Evolutionary conservation across 2,888 invertebrate species (phyloP).

Genomic region (Melieria crassipennis): DNA sequence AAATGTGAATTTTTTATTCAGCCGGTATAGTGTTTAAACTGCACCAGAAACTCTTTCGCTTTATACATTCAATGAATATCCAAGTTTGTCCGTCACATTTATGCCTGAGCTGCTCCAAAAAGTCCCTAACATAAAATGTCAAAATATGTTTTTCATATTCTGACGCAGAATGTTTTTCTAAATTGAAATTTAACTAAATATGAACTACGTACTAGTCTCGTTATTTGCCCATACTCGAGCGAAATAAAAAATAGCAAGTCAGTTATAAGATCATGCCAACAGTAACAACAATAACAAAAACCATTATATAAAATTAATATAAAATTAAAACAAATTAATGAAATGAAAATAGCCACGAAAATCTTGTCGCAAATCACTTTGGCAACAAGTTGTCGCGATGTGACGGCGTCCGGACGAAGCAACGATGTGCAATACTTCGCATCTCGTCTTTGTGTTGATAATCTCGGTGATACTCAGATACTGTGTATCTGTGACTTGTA

Average conservation of each 20-base stretch:
- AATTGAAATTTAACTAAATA: background rate
- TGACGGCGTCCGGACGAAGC: background rate
- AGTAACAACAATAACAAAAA: slow-evolving; percentile 12
- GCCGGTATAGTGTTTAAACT: too few species aligned
- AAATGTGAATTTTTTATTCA: too few species aligned
- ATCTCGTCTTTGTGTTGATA: slow-evolving; percentile 47
- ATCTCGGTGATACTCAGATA: slow-evolving; percentile 33
- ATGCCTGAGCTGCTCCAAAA: too few species aligned
- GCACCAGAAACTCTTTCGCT: too few species aligned
- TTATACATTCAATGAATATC: too few species aligned
- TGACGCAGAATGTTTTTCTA: too few species aligned
- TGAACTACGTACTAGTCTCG: slow-evolving; percentile 9
- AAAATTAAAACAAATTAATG: slow-evolving; percentile 19
- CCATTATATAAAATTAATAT: slow-evolving; percentile 25
- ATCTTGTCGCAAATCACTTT: background rate
- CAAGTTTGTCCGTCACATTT: too few species aligned
- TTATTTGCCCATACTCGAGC: background rate
- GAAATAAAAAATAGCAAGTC: background rate
- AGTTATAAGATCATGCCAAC: too few species aligned
- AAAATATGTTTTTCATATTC: too few species aligned
- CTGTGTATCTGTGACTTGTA: slow-evolving; percentile 13
- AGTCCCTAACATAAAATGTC: too few species aligned
- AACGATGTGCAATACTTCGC: slow-evolving; percentile 44
- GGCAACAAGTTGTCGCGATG: background rate
- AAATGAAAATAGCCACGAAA: slow-evolving; percentile 22